Percentiles rank a stretch among this genome's conserved stretches.
These are phyloP conservation scores for Alexandromys oeconomus DNA, from an alignment of 2,797 vertebrate genomes.

Conservation along the genomic window DNA sequence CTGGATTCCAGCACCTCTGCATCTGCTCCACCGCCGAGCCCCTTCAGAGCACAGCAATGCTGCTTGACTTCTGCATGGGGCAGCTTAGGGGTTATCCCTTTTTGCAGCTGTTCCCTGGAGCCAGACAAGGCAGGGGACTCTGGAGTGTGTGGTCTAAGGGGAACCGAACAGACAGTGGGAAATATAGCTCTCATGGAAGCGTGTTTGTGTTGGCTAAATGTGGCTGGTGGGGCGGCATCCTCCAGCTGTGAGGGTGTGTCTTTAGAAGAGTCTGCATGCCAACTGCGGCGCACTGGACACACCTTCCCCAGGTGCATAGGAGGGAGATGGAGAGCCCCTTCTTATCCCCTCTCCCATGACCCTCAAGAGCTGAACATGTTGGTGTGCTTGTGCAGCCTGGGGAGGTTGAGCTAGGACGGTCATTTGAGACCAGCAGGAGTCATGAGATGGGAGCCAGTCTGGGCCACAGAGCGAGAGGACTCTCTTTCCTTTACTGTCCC, in stretches of 20 bases:
- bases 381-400: neutral
- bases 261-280: neutral
- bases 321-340: neutral
- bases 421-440: neutral
- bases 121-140: neutral
- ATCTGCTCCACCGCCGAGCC: rapidly evolving
- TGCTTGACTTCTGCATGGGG: neutral
- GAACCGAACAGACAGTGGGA: neutral
- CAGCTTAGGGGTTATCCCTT: neutral
- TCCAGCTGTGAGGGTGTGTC: neutral
- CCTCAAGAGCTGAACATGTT: neutral
- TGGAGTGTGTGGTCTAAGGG: neutral
- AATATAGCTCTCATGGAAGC: neutral
- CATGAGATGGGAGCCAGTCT: neutral
- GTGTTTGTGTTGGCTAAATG: neutral
- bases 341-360: neutral
- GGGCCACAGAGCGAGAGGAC: neutral
- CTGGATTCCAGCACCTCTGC: neutral
- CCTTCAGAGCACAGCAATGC: neutral
- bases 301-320: neutral
- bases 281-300: rapidly evolving
- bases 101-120: neutral
- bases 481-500: neutral
- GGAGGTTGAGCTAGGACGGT: neutral
- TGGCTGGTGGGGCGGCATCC: neutral